Conservation (phyloP, 2,113 vertebrate species). For the Perca flavescens region DNA sequence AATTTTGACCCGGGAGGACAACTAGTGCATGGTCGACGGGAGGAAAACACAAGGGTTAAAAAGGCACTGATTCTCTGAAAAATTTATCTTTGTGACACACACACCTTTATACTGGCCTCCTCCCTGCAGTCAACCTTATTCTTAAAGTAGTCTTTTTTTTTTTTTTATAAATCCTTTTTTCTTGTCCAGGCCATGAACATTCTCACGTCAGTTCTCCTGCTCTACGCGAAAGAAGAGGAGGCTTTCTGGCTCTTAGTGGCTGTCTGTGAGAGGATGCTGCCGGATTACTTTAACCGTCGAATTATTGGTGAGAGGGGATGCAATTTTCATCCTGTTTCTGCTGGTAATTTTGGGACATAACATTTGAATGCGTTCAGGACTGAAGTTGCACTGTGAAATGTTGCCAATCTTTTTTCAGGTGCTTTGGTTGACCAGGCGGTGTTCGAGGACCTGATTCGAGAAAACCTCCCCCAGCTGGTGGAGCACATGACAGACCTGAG, state of each 20-base stretch:
- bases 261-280: constrained; percentile 97
- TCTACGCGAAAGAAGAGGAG: constrained; percentile 98
- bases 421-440: constrained; percentile 99
- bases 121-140: not conserved
- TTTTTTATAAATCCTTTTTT: constrained; percentile 15
- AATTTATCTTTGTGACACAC: not conserved
- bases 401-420: constrained; percentile 78
- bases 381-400: not conserved
- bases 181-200: constrained; percentile 96
- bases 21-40: too few relatives aligned
- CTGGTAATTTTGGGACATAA: not conserved
- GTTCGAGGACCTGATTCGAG: constrained; percentile 96
- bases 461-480: constrained; percentile 94
- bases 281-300: constrained; percentile 96
- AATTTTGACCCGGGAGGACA: too few relatives aligned
- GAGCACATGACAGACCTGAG: constrained; percentile 97
- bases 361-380: not conserved
- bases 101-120: not conserved
- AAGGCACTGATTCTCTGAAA: not conserved
- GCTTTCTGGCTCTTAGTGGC: constrained; percentile 98
- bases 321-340: not conserved
- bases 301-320: constrained; percentile 89
- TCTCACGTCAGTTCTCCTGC: constrained; percentile 95
- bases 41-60: too few relatives aligned
- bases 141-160: not conserved